phyloP scores from a whole-genome alignment of 2,113 vertebrate genomes.

The Paedocypris sp. region DNA sequence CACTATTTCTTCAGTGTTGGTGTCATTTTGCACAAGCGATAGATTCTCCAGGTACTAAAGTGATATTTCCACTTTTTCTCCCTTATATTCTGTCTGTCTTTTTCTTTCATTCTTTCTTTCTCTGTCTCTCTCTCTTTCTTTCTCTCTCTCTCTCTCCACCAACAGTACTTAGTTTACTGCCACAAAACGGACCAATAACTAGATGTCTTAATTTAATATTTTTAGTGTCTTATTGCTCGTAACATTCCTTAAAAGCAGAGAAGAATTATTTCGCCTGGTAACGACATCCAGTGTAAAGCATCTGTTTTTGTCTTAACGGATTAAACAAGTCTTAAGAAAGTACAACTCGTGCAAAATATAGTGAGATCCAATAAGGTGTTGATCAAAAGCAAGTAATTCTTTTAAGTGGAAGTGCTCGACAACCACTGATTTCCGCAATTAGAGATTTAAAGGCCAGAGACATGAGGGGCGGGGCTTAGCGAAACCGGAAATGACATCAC shows the following conservation, averaged over 20 bases:
- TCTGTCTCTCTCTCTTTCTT: slow-evolving; percentile 9
- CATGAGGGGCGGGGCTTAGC: slow-evolving; percentile 21
- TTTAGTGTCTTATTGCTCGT: slow-evolving; percentile 75
- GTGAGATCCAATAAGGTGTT: no score
- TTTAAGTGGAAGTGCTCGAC: not conserved
- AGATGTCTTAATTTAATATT: slow-evolving; percentile 52
- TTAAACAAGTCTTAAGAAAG: not conserved
- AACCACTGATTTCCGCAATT: not conserved
- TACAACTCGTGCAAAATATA: not conserved
- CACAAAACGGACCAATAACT: slow-evolving; percentile 69
- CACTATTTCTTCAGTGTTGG: slow-evolving; percentile 36
- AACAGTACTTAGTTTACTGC: slow-evolving; percentile 46
- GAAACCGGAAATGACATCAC: slow-evolving; percentile 36
- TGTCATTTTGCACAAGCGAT: slow-evolving; percentile 47
- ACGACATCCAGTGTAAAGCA: slow-evolving; percentile 39
- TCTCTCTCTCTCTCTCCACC: slow-evolving; percentile 25
- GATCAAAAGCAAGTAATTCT: no score
- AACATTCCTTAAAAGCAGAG: slow-evolving; percentile 72
- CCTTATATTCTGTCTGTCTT: slow-evolving; percentile 13
- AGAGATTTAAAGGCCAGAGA: slow-evolving; percentile 32
- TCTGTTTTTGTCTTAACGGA: not conserved
- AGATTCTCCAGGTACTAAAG: slow-evolving; percentile 34
- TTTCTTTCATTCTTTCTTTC: slow-evolving; percentile 17
- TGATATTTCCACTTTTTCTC: slow-evolving; percentile 17
- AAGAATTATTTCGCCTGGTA: slow-evolving; percentile 60